Percentiles rank a stretch among this genome's conserved stretches.
phyloP scores from a whole-genome alignment of 2,113 vertebrate species.

The Hylia prasina region DNA sequence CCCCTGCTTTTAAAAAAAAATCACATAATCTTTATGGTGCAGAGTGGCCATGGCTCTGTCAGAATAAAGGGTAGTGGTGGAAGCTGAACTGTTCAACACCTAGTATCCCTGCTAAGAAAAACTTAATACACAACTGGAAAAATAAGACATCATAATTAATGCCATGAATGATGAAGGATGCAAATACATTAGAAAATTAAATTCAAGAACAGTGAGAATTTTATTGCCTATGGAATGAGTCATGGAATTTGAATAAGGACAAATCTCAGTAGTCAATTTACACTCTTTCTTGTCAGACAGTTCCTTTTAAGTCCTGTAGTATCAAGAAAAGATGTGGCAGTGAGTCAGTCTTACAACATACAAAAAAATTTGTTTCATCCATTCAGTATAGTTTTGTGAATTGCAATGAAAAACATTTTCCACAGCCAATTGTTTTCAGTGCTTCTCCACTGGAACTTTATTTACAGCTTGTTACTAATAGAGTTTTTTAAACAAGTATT shows the following conservation, averaged over 20 bases:
- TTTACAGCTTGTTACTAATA: not conserved
- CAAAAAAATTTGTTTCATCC: not conserved
- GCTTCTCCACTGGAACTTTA: not conserved
- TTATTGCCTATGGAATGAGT: not conserved
- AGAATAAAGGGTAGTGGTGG: rapidly evolving
- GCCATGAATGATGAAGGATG: not conserved
- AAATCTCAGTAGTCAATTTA: not conserved
- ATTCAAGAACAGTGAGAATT: not conserved
- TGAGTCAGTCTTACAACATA: not conserved
- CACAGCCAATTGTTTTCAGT: not conserved
- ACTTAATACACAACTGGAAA: not conserved
- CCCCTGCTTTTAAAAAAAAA: not conserved
- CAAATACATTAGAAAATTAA: not conserved
- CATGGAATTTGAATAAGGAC: not conserved
- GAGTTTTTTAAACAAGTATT: not conserved
- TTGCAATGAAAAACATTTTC: not conserved
- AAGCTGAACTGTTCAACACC: not conserved
- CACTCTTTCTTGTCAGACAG: not conserved
- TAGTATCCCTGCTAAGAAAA: not conserved
- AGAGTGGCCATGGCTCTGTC: not conserved
- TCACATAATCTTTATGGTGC: not conserved
- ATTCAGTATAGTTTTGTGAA: not conserved
- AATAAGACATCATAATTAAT: not conserved
- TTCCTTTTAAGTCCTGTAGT: not conserved
- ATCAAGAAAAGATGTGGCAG: not conserved